These are phyloP conservation scores for Etheostoma spectabile DNA, from an alignment of 2,113 vertebrate species.

Conservation along the genomic window DNA sequence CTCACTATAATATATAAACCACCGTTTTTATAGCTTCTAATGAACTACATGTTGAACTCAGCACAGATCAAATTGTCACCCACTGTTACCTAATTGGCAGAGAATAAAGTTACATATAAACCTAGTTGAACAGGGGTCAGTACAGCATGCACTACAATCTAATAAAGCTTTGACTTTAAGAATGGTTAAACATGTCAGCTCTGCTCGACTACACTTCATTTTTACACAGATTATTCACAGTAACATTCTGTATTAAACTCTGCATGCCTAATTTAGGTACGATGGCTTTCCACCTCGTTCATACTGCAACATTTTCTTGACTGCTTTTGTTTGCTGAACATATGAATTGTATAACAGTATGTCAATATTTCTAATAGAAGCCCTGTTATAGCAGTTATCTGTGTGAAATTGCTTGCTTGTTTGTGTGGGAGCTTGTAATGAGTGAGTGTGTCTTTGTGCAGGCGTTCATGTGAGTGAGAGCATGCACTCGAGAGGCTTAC, in stretches of 20 bases:
- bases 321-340: neutral
- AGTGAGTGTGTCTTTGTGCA: neutral
- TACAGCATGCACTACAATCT: neutral
- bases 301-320: neutral
- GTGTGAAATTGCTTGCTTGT: neutral
- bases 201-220: neutral
- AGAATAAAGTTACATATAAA: neutral
- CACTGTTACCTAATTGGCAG: neutral
- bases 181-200: neutral
- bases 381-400: neutral
- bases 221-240: neutral
- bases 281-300: neutral
- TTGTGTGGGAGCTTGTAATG: neutral
- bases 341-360: neutral
- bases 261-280: neutral
- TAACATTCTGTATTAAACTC: neutral
- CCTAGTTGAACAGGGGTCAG: neutral
- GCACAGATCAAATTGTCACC: neutral
- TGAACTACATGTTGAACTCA: neutral
- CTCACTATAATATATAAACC: neutral
- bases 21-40: neutral
- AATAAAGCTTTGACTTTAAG: neutral
- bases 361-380: conserved; percentile 1
- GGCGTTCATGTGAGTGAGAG: conserved; percentile 7
- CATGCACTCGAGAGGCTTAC: neutral